Evolutionary conservation across 2,888 invertebrate species (phyloP).

Genomic region (Yponomeuta plumbellus): DNA sequence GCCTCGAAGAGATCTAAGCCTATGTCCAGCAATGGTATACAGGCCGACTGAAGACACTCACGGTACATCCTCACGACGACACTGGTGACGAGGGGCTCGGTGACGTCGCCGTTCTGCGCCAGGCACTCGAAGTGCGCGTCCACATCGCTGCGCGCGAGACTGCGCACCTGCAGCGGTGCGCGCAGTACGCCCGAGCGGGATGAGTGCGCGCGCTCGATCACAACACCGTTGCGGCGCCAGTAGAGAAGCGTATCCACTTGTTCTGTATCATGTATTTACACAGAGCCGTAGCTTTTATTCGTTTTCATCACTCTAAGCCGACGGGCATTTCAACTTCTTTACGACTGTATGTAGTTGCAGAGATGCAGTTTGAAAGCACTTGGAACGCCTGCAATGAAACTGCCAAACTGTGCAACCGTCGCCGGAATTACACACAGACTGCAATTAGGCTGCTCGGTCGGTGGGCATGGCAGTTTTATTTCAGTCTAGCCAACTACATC

Average conservation of each 20-base stretch:
- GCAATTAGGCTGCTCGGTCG: too few species aligned
- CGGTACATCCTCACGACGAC: constrained; percentile 53
- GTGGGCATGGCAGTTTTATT: too few species aligned
- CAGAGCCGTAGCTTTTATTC: too few species aligned
- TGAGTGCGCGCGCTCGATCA: constrained; percentile 35
- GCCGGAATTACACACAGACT: too few species aligned
- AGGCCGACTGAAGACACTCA: constrained; percentile 34
- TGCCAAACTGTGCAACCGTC: too few species aligned
- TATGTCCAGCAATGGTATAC: neutral
- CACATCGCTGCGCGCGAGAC: constrained; percentile 44
- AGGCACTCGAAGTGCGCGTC: constrained; percentile 55
- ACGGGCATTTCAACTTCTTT: too few species aligned
- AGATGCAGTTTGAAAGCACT: too few species aligned
- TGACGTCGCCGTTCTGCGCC: constrained; percentile 55
- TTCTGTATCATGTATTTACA: constrained; percentile 28
- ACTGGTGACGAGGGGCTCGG: constrained; percentile 43
- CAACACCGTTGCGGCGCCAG: constrained; percentile 51
- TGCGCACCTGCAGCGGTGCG: constrained; percentile 36
- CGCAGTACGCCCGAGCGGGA: constrained; percentile 35
- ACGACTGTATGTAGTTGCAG: too few species aligned
- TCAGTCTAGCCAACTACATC: too few species aligned
- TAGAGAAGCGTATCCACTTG: constrained; percentile 44
- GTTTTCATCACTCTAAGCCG: too few species aligned
- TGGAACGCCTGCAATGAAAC: too few species aligned
- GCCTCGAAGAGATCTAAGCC: too few species aligned